Evolutionary conservation across 2,113 vertebrate species (phyloP).

Genomic region (Okapia johnstoni): DNA sequence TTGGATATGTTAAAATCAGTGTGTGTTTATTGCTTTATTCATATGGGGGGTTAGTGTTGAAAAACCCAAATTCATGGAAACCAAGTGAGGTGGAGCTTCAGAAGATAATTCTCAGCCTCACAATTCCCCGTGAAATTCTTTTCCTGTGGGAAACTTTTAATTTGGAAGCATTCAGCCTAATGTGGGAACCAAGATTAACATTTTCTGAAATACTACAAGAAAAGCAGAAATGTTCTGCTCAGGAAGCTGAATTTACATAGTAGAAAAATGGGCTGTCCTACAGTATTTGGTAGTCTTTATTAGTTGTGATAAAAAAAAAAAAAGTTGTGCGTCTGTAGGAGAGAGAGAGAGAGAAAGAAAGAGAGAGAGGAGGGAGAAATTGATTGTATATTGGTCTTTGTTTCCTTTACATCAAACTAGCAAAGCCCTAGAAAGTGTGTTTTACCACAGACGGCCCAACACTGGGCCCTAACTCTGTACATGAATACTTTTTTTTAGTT

Average conservation of each 20-base stretch:
- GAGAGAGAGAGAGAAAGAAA: not conserved
- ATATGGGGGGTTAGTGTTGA: not conserved
- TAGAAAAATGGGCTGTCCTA: slow-evolving; percentile 54
- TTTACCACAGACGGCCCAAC: slow-evolving; percentile 22
- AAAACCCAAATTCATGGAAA: slow-evolving; percentile 43
- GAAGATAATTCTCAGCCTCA: slow-evolving; percentile 46
- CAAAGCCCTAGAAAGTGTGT: slow-evolving; percentile 29
- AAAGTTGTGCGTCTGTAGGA: not conserved
- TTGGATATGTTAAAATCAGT: slow-evolving; percentile 24
- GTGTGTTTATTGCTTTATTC: slow-evolving; percentile 38
- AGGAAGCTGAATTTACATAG: slow-evolving; percentile 74
- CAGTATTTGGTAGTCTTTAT: slow-evolving; percentile 58
- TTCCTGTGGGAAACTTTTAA: slow-evolving; percentile 77
- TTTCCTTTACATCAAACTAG: slow-evolving; percentile 36
- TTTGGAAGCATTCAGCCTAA: slow-evolving; percentile 72
- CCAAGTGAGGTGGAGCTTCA: slow-evolving; percentile 32
- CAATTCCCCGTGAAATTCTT: slow-evolving; percentile 48
- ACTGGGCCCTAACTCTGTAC: not conserved
- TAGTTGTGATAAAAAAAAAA: slow-evolving; percentile 34
- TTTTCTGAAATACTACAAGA: slow-evolving; percentile 75
- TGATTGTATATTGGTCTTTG: slow-evolving; percentile 39
- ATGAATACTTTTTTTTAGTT: not conserved
- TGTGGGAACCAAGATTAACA: slow-evolving; percentile 77
- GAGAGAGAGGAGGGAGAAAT: not conserved
- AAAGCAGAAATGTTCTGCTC: slow-evolving; percentile 72